Evolutionary conservation across 2,113 vertebrate genomes (phyloP).

Genomic region (Lepus americanus): DNA sequence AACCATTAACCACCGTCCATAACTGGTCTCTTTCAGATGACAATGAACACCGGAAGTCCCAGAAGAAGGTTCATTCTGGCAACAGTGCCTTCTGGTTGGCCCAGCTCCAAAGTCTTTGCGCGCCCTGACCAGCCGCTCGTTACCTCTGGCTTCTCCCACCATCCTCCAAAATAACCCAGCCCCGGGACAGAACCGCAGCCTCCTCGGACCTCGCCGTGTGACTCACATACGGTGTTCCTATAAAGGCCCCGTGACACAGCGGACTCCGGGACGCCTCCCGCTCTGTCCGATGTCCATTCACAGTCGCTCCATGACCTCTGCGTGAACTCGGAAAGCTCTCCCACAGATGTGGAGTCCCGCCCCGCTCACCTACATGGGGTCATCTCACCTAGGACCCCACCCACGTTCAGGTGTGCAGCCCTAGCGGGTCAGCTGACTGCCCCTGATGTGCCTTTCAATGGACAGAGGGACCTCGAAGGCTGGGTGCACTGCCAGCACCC

Average conservation of each 20-base stretch:
- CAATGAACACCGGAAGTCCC: not conserved
- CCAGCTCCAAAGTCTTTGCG: not conserved
- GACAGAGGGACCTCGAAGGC: not conserved
- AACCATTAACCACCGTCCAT: conserved; percentile 6
- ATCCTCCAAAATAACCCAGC: conserved; percentile 23
- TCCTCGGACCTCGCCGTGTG: conserved; percentile 40
- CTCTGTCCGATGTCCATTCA: not conserved
- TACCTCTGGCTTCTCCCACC: conserved; percentile 16
- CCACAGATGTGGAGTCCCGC: not conserved
- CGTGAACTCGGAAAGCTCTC: conserved; percentile 56
- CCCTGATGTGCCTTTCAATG: not conserved
- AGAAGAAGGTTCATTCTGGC: not conserved
- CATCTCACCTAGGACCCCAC: not conserved
- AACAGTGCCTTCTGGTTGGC: not conserved
- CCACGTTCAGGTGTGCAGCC: not conserved
- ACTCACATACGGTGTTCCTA: conserved; percentile 61
- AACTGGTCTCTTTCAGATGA: not conserved
- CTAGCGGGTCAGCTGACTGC: not conserved
- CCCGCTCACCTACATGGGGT: fast-evolving
- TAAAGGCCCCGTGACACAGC: conserved; percentile 22
- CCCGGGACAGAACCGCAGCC: conserved; percentile 59
- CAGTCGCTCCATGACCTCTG: conserved; percentile 57
- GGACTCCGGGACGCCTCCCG: conserved; percentile 62
- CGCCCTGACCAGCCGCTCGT: not conserved
- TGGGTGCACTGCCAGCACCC: not conserved